These are phyloP conservation scores for Clarias platycephalus DNA, from an alignment of 2,797 vertebrate species.

Conservation along the genomic window DNA sequence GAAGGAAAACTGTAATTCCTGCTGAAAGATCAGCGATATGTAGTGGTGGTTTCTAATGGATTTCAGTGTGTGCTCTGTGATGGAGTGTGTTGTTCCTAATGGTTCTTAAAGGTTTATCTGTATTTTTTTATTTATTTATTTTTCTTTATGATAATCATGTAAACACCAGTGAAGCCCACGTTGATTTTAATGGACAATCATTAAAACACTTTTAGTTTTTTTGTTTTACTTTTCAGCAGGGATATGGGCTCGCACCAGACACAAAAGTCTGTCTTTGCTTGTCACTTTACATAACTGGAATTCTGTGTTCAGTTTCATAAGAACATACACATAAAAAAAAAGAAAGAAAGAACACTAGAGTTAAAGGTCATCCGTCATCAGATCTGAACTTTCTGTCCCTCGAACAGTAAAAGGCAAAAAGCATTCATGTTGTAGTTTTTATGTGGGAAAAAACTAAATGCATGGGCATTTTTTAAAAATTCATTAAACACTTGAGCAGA, in stretches of 20 bases:
- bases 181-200: not conserved
- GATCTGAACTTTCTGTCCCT: slow-evolving; percentile 16
- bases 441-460: not conserved
- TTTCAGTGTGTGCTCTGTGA: not conserved
- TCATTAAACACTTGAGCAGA: slow-evolving; percentile 25
- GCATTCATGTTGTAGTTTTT: not conserved
- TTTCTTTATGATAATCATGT: not conserved
- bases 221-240: not conserved
- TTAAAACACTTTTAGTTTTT: not conserved
- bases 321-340: too few species aligned
- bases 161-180: not conserved
- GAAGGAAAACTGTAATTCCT: not conserved
- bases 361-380: slow-evolving; percentile 24
- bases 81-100: not conserved
- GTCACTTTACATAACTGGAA: not conserved
- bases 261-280: not conserved
- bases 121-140: not conserved
- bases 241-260: not conserved
- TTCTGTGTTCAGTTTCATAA: not conserved
- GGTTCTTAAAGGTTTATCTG: not conserved
- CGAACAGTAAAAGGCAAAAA: not conserved
- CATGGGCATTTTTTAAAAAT: slow-evolving; percentile 3
- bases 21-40: not conserved
- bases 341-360: not conserved
- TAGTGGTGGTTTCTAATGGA: not conserved